These are phyloP conservation scores for Melanotaenia boesemani DNA, from an alignment of 2,797 vertebrate genomes.

Conservation along the genomic window DNA sequence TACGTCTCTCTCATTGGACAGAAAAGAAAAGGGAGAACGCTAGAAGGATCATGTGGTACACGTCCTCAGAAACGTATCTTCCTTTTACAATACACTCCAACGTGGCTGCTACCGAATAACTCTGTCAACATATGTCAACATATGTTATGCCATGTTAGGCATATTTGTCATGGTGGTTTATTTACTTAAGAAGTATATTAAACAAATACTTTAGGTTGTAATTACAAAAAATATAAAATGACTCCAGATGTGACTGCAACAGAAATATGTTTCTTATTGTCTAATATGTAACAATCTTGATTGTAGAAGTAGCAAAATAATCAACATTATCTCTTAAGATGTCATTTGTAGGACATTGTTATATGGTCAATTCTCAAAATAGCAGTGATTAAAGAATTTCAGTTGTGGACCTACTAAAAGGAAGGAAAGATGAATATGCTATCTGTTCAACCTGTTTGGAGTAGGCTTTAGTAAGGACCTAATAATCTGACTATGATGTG, in stretches of 20 bases:
- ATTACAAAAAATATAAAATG: too few relatives aligned
- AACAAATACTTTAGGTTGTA: too few relatives aligned
- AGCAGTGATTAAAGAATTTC: not conserved
- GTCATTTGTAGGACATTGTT: not conserved
- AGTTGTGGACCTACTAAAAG: not conserved
- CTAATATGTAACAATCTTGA: too few relatives aligned
- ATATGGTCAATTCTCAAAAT: not conserved
- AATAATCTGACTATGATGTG: not conserved
- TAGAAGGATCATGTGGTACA: slow-evolving; percentile 35
- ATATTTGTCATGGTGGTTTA: too few relatives aligned
- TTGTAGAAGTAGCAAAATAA: not conserved
- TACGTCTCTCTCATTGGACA: slow-evolving; percentile 39
- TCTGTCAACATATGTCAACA: too few relatives aligned
- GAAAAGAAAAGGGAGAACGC: not conserved
- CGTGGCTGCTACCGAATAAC: slow-evolving; percentile 46
- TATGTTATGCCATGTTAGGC: too few relatives aligned
- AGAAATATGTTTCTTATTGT: too few relatives aligned
- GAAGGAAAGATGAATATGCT: too few relatives aligned
- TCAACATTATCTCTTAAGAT: not conserved
- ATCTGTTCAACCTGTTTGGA: not conserved
- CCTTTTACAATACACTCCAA: slow-evolving; percentile 28
- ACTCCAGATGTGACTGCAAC: too few relatives aligned
- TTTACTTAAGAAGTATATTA: too few relatives aligned
- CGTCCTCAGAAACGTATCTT: slow-evolving; percentile 7
- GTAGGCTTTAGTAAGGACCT: not conserved